Evolutionary conservation across 2,797 vertebrate genomes (phyloP), one percentile per base, ranked within the genome.

Genomic region (Limnodromus scolopaceus): DNA sequence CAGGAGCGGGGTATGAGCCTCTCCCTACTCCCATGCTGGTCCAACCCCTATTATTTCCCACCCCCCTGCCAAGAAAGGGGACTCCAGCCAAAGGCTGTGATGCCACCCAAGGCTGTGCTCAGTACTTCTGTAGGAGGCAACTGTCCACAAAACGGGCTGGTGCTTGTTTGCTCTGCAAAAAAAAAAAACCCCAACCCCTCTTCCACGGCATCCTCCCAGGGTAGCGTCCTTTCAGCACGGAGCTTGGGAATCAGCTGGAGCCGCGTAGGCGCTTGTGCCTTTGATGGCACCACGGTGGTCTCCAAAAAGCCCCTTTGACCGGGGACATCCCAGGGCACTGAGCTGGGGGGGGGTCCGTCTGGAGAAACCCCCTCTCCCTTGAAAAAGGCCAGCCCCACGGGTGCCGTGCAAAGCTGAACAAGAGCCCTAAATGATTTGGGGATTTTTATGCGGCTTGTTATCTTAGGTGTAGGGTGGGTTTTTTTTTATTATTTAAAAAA

Each of bases 401-500:
- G n/a, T 15, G 19, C 77, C 2, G 2, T 19, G 49, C 3, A 27
- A 82, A 85, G 38, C 66, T n/a, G 39, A 32, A 23, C 11, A 39
- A 58, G 36, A 80, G 28, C 84, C 84, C 43, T 4, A 51, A 45
- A 72, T 3, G 84, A 65, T 92, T n/a, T 89, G 28, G 93, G 23
- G 60, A 65, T 97, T 84, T 95, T 89, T 23, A 11, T 88, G 75
- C 36, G 84, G 93, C 97, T 97, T 97, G 55, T 97, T 97, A 97
- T 85, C 75, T 75, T 49, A 77, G 20, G 74, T 27, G 18, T 27
- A 1, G n/a, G 54, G 43, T 39, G n/a, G n/a, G n/a, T n/a, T n/a
- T n/a, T n/a, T n/a, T n/a, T n/a, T n/a, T n/a, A n/a, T n/a, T n/a
- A n/a, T n/a, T n/a, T n/a, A n/a, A n/a, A n/a, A n/a, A n/a, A n/a